Conservation (phyloP, 2,888 invertebrate species). For the Allophyes oxyacanthae region DNA sequence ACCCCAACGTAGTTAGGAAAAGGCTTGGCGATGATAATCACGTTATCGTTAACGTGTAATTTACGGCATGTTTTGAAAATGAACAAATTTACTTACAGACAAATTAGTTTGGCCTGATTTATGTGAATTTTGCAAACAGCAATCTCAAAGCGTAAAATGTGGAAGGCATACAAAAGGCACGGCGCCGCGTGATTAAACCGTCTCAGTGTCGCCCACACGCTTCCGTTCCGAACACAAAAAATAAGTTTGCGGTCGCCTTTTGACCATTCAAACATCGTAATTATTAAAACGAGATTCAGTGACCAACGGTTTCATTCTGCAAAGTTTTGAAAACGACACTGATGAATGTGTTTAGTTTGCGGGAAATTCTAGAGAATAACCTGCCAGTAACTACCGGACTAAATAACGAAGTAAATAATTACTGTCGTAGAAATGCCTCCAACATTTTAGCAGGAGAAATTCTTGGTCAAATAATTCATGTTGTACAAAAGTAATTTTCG, state of each 20-base stretch:
- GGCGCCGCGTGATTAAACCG: slow-evolving; percentile 33
- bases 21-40: too few species aligned
- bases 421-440: slow-evolving; percentile 9
- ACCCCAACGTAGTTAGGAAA: too few species aligned
- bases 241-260: slow-evolving; percentile 31
- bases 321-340: slow-evolving; percentile 27
- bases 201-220: slow-evolving; percentile 44
- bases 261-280: slow-evolving; percentile 34
- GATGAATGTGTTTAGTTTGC: slow-evolving; percentile 26
- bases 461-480: slow-evolving; percentile 42
- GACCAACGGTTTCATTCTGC: slow-evolving; percentile 21
- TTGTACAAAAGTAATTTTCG: slow-evolving; percentile 51
- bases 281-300: slow-evolving; percentile 35
- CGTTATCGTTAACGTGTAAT: not conserved
- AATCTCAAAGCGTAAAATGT: slow-evolving; percentile 51
- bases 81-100: not conserved
- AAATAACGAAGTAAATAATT: slow-evolving; percentile 25
- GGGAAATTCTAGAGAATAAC: slow-evolving; percentile 20
- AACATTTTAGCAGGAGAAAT: slow-evolving; percentile 30
- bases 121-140: not conserved
- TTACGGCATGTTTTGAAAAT: not conserved
- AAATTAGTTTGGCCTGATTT: too few species aligned
- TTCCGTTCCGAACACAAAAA: slow-evolving; percentile 21
- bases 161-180: slow-evolving; percentile 42
- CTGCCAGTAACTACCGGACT: not conserved